Evolutionary conservation across 2,888 invertebrate species (phyloP), one percentile per base, ranked within the genome.

Genomic region (Eristalinus aeneus): DNA sequence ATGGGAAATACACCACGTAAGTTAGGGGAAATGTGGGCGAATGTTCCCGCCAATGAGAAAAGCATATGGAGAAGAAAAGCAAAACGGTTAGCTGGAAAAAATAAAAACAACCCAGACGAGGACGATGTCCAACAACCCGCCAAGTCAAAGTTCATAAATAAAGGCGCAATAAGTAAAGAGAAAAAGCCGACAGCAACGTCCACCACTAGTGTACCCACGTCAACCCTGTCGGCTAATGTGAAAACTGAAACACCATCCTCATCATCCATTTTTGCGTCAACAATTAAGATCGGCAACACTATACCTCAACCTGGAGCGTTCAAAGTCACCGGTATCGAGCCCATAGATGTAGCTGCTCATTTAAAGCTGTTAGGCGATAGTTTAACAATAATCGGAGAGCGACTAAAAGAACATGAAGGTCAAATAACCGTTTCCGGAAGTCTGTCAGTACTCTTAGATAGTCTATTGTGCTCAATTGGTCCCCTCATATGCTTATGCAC

Each of bases 341-440:
- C 97, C 0, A 95, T 97, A 0, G 98, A 98, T 92, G 96, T 97
- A 23, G 98, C 98, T 0, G 98, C 98, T 0, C 98, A 98, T 92
- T 94, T 98, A 10, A 96, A 98, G 71, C 93, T 98, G 76, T 93
- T 99, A 12, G 98, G 98, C 0, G 98, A 98, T 92, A 98, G 98
- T 90, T 94, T 99, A 20, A 96, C 97, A 63, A 97, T 98, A 90
- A 98, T 99, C 89, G 98, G 99, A 0, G 97, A 97, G 92, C 93
- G 98, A 53, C 94, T 98, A 5, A 98, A 97, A 91, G 98, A 98
- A 90, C 98, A 98, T 90, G 97, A 98, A 95, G 98, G 98, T 11
- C 97, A 98, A 92, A 98, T 98, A 86, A 98, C 98, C 0, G 98
- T 98, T 16, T 98, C 98, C 0, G 98, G 98, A 0, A 98, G 98